These are phyloP conservation scores for Pachyuromys duprasi DNA, from an alignment of 2,797 vertebrate species.

Conservation along the genomic window DNA sequence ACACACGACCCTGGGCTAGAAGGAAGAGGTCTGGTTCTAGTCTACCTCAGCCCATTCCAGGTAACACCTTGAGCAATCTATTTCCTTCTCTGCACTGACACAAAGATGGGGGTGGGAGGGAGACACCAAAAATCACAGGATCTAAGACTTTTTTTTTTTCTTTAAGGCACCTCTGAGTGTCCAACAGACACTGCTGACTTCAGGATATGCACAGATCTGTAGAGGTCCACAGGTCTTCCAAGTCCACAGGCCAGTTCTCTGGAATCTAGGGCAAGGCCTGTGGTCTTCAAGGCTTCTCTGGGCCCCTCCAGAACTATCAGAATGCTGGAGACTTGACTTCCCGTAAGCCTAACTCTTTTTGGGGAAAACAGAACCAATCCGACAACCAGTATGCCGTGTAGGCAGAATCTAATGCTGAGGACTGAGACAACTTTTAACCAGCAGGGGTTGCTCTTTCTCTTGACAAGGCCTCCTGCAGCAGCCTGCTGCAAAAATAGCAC, in stretches of 20 bases:
- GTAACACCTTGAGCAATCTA: neutral
- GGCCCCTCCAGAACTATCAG: neutral
- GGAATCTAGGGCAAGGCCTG: neutral
- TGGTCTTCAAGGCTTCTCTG: neutral
- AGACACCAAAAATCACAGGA: neutral
- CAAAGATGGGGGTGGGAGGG: neutral
- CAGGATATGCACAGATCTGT: neutral
- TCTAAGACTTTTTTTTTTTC: neutral
- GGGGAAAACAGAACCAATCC: neutral
- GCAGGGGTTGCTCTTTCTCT: conserved; percentile 64
- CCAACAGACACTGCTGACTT: neutral
- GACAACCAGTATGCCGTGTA: neutral
- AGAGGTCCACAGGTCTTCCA: neutral
- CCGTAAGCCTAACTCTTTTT: conserved; percentile 79
- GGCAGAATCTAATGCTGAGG: neutral
- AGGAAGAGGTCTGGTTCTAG: neutral
- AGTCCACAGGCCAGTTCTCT: neutral
- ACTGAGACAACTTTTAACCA: conserved; percentile 14
- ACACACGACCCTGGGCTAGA: neutral
- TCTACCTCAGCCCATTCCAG: neutral
- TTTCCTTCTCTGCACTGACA: neutral
- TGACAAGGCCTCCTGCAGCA: neutral
- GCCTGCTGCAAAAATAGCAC: neutral
- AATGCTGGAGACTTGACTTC: neutral
- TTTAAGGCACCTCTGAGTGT: neutral